phyloP scores from a whole-genome alignment of 2,888 invertebrate species.

The Antheraea yamamai region DNA sequence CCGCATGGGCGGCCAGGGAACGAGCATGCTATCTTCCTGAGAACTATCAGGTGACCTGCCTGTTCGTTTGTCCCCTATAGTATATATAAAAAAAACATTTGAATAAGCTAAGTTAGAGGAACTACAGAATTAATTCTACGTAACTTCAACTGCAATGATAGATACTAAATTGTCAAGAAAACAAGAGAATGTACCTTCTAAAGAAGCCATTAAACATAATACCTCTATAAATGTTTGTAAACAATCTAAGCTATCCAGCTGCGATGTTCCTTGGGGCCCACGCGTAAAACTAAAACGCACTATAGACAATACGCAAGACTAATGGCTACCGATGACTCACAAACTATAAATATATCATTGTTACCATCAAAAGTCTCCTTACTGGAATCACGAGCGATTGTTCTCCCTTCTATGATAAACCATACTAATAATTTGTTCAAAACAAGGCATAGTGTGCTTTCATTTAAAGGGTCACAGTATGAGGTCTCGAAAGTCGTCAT shows the following conservation, averaged over 20 bases:
- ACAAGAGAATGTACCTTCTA: conserved; percentile 67
- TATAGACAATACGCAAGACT: conserved; percentile 69
- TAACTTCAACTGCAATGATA: conserved; percentile 36
- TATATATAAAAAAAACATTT: not conserved
- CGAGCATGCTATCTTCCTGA: too few relatives aligned
- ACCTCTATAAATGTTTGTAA: conserved; percentile 81
- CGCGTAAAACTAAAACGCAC: conserved; percentile 39
- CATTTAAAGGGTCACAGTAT: conserved; percentile 71
- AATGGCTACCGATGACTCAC: conserved; percentile 76
- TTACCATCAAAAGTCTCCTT: conserved; percentile 55
- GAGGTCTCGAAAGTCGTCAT: conserved; percentile 67
- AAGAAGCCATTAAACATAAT: conserved; percentile 77
- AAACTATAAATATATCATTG: conserved; percentile 76
- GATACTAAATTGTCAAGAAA: conserved; percentile 59
- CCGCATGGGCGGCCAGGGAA: too few relatives aligned
- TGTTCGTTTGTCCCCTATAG: too few relatives aligned
- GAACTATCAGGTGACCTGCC: too few relatives aligned
- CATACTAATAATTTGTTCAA: conserved; percentile 80
- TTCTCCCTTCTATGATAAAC: conserved; percentile 72
- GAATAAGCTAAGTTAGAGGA: not conserved
- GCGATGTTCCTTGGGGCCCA: conserved; percentile 51
- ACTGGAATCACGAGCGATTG: conserved; percentile 76
- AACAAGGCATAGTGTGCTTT: conserved; percentile 66
- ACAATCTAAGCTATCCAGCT: conserved; percentile 77
- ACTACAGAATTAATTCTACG: not conserved